Evolutionary conservation across 2,888 invertebrate species (phyloP).

Genomic region (Trimorus sp.): DNA sequence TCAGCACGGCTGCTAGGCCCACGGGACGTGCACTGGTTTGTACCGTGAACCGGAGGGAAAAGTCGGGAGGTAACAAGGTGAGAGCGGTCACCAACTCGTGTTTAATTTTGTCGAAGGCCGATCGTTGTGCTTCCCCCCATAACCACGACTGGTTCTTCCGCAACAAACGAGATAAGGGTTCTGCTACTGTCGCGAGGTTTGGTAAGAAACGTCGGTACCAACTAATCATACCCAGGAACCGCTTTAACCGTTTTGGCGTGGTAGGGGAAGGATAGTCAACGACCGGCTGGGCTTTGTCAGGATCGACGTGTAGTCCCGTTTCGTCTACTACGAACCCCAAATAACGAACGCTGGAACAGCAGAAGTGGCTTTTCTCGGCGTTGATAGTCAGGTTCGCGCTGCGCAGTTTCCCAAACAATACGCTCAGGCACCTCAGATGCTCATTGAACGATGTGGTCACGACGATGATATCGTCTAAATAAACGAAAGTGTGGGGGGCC

Average conservation of each 20-base stretch:
- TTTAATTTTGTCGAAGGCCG: background rate
- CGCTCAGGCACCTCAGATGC: background rate
- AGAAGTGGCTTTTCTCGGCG: background rate
- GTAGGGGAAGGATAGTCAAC: slow-evolving; percentile 40
- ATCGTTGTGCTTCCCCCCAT: background rate
- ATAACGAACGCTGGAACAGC: too few relatives aligned
- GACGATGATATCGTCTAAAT: slow-evolving; percentile 60
- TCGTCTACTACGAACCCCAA: background rate
- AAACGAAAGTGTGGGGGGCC: slow-evolving; percentile 47
- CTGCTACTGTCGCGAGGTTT: background rate
- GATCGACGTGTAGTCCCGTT: slow-evolving; percentile 27
- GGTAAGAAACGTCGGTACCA: slow-evolving; percentile 9
- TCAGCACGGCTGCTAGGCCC: background rate
- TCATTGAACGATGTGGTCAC: slow-evolving; percentile 17
- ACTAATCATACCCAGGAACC: slow-evolving; percentile 67
- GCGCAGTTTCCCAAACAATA: background rate
- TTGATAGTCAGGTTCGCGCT: background rate
- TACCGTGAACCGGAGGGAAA: background rate
- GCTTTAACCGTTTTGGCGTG: slow-evolving; percentile 49
- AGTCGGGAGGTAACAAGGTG: background rate
- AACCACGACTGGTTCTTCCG: background rate
- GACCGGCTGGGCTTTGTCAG: too few relatives aligned
- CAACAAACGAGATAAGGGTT: background rate
- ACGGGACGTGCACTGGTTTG: background rate
- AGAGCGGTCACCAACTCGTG: background rate